Base-by-base conservation (phyloP, 2,888 invertebrate genomes). In the Drymonia ruficornis region DNA sequence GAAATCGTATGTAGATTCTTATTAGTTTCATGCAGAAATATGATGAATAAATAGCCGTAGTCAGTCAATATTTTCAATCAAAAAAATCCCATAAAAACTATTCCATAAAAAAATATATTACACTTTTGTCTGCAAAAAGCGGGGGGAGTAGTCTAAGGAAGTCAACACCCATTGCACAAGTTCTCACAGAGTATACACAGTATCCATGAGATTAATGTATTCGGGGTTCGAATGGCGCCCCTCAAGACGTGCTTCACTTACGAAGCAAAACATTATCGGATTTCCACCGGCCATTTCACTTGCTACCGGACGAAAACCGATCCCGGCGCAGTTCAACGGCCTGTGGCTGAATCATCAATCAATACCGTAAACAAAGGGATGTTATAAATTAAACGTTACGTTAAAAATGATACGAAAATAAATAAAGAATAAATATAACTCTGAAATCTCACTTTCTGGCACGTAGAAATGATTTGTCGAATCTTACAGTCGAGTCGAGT, bases 261-360 rank as follows among this genome's bases (percentile, higher is more conserved):
- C 38, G 28, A 18, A 59, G 38, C 53, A 53, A 60, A 58, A 62
- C 69, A 62, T 72, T 56, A 72, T 70, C 62, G 45, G 65, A 63
- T 72, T 63, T 60, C 61, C 54, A 19, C 38, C 23, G 50, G 53
- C 61, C 54, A 5, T 18, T 28, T n/a, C 57, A 16, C 47, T 47
- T 34, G 7, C 15, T 18, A 47, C 5, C 31, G 15, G 16, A 31
- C 34, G 34, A 23, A 44, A 23, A 23, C 23, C 8, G 19, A 34
- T 43, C 13, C 16, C 56, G 60, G 56, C 55, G 31, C 63, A 62
- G 61, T 63, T 66, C 63, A 64, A 61, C 72, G 64, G 56, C 59
- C 59, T 56, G 47, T 58, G 47, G 29, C 52, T 46, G 38, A 16
- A 28, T 53, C 61, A 53, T 69, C 61, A 45, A 49, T 59, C 57